phyloP scores from a whole-genome alignment of 2,797 vertebrate species.

The Rhabdophis nuchalis region DNA sequence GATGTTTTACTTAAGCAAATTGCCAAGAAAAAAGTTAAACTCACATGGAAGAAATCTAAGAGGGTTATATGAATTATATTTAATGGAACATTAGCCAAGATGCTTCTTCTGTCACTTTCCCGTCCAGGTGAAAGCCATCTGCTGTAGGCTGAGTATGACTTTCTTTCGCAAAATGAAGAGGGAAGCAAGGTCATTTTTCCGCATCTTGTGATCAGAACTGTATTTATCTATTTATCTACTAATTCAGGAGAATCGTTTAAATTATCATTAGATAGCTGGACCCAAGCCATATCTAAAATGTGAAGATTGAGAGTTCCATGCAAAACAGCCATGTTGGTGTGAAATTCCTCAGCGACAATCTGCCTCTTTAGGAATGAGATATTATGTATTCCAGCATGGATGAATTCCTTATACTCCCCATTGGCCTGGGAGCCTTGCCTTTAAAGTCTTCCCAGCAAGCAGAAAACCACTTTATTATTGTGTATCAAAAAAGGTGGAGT shows the following conservation, averaged over 20 bases:
- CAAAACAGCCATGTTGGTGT: constrained; percentile 23
- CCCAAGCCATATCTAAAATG: not conserved
- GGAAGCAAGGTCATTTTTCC: constrained; percentile 53
- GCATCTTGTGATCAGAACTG: constrained; percentile 35
- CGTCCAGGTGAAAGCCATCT: constrained; percentile 59
- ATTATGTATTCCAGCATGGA: fast-evolving
- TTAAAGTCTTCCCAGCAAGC: not conserved
- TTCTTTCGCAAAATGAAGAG: constrained; percentile 37
- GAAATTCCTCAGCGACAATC: constrained; percentile 23
- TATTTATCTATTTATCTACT: constrained; percentile 34
- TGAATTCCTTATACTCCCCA: not conserved
- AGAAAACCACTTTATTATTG: not conserved
- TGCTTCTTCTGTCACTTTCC: constrained; percentile 60
- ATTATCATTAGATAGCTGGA: constrained; percentile 38
- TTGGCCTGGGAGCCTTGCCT: not conserved
- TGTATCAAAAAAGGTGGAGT: not conserved
- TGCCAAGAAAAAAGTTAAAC: constrained; percentile 59
- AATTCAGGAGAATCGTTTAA: constrained; percentile 52
- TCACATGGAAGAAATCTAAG: constrained; percentile 39
- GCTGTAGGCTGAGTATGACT: constrained; percentile 50
- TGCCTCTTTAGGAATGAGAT: not conserved
- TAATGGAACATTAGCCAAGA: constrained; percentile 68
- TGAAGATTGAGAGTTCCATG: constrained; percentile 19
- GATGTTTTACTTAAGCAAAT: constrained; percentile 61
- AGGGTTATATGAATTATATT: constrained; percentile 58